phyloP scores from a whole-genome alignment of 2,113 vertebrate species.

The Gambusia affinis region DNA sequence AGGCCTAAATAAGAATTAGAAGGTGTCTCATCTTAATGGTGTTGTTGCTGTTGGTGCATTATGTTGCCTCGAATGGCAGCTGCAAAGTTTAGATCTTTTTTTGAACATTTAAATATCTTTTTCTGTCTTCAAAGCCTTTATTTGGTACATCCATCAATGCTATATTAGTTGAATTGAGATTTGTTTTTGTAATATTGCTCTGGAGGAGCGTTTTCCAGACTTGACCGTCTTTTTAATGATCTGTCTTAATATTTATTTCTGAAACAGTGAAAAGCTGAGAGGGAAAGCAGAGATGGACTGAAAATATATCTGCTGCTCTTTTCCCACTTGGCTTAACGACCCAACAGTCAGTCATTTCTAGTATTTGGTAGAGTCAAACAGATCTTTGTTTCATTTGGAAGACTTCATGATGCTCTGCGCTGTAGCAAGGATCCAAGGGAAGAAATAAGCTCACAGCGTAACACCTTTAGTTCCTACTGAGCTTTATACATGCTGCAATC shows the following conservation, averaged over 20 bases:
- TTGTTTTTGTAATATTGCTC: background rate
- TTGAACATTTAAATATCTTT: background rate
- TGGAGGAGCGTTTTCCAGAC: background rate
- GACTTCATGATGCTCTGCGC: background rate
- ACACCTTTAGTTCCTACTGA: background rate
- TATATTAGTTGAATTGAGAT: background rate
- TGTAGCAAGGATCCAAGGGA: background rate
- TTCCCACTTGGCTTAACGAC: background rate
- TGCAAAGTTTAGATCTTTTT: conserved; percentile 5
- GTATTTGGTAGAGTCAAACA: background rate
- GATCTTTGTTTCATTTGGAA: background rate
- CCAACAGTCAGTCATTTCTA: background rate
- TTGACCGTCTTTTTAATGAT: background rate
- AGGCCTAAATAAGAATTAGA: conserved; percentile 59
- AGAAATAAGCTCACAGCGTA: background rate
- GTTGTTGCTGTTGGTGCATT: conserved; percentile 23
- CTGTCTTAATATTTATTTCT: background rate
- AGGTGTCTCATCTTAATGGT: conserved; percentile 29
- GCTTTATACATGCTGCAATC: too few species aligned
- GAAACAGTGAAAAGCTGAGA: background rate
- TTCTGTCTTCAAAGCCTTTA: conserved; percentile 6
- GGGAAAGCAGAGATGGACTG: background rate
- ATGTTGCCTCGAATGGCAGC: conserved; percentile 22
- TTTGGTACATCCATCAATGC: fast-evolving
- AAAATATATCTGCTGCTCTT: background rate